These are phyloP conservation scores for Folsomia candida DNA, from an alignment of 2,888 invertebrate genomes.

Conservation along the genomic window DNA sequence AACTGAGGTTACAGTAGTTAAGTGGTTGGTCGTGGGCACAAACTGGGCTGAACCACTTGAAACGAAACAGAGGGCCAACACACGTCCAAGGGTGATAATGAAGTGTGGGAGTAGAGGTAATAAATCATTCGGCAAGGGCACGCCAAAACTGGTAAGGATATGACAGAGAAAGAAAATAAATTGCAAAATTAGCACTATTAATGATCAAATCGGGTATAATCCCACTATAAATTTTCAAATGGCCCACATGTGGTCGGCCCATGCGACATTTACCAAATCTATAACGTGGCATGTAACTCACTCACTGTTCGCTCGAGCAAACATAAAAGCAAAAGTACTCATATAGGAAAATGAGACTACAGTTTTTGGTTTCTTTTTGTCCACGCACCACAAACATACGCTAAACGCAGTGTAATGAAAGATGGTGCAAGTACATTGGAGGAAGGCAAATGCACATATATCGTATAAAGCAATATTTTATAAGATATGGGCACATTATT, in stretches of 20 bases:
- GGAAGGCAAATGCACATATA: too few species aligned
- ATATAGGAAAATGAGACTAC: background rate
- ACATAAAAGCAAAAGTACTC: background rate
- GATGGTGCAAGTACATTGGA: background rate
- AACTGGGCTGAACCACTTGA: background rate
- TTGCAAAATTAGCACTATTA: slow-evolving; percentile 51
- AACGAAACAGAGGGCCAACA: background rate
- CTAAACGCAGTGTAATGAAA: background rate
- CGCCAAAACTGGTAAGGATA: slow-evolving; percentile 30
- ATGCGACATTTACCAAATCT: slow-evolving; percentile 25
- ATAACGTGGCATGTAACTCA: slow-evolving; percentile 21
- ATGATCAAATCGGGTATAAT: slow-evolving; percentile 49
- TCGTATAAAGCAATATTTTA: background rate
- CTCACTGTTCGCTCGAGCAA: too few species aligned
- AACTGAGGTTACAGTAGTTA: too few species aligned
- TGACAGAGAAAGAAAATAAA: slow-evolving; percentile 50
- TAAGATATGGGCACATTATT: too few species aligned
- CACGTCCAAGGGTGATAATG: slow-evolving; percentile 9
- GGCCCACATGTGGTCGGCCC: slow-evolving; percentile 26
- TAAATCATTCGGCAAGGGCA: slow-evolving; percentile 42
- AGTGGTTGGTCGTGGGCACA: too few species aligned
- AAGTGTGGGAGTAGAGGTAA: slow-evolving; percentile 26
- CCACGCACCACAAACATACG: background rate
- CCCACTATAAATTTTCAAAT: slow-evolving; percentile 47
- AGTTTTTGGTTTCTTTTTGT: background rate